Base-by-base conservation (phyloP, 2,888 invertebrate species). In the Allolobophora icterica region DNA sequence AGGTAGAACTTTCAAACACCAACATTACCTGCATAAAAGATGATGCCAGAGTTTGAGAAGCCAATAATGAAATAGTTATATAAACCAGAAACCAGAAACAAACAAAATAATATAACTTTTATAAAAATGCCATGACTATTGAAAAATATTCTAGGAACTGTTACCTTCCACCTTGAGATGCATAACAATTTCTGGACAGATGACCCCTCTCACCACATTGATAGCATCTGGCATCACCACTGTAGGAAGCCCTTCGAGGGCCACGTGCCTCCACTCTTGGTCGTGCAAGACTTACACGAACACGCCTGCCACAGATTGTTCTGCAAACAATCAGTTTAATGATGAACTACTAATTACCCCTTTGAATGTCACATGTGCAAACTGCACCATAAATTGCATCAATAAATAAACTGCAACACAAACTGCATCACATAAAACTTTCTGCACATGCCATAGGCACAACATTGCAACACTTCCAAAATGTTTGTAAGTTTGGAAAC, bases 161-260 rank as follows among this genome's bases (percentile, higher is more conserved):
- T 34, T 87, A 87, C 87, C 87, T 87, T 34, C 87, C 11, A 87
- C n/a, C 35, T 35, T 35, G 33, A 34, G 58, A 90, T 93, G 93
- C 87, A 87, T 34, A 87, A 93, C 96, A 96, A 93, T 96, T 96
- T 91, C 96, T 94, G 91, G 96, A 96, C 94, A 96, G 96, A 93
- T 96, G 96, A 21, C 96, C 96, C 71, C 95, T 95, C 92, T 96
- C 96, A 30, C 96, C 96, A 94, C 96, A 96, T 93, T 96, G 96
- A 94, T 96, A 96, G 94, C 96, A 96, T 83, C 87, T 90, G 87
- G 35, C n/a, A 90, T 45, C 58, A 89, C 58, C 42, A 38, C 11
- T 87, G 34, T 89, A 42, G 3, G 38, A 40, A 33, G 34, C 93
- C 8, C 94, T 35, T 35, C 87, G 35, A 35, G 34, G 87, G 24